phyloP scores from a whole-genome alignment of 2,113 vertebrate species.

The Romanogobio albipinnatus region DNA sequence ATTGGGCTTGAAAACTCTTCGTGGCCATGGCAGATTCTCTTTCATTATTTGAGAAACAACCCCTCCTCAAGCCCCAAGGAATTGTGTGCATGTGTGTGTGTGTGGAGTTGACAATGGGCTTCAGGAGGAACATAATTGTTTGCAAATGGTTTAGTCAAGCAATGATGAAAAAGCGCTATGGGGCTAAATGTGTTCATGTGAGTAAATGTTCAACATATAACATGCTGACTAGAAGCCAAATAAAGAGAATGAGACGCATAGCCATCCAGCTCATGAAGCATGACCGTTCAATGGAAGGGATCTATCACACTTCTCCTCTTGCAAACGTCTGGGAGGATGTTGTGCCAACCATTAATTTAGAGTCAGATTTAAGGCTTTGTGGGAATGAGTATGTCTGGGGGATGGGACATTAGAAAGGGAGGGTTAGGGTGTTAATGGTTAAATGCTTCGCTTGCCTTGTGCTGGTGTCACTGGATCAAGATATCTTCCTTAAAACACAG shows the following conservation, averaged over 20 bases:
- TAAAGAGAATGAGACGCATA: background rate
- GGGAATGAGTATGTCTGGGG: conserved; percentile 29
- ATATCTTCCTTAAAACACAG: conserved; percentile 10
- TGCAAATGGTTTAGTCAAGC: conserved; percentile 55
- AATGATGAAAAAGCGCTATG: conserved; percentile 49
- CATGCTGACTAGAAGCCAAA: conserved; percentile 8
- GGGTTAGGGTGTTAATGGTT: conserved; percentile 57
- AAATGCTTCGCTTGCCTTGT: conserved; percentile 40
- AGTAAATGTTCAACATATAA: conserved; percentile 22
- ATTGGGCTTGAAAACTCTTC: conserved; percentile 37
- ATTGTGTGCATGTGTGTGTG: background rate
- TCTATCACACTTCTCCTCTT: conserved; percentile 36
- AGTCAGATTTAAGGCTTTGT: conserved; percentile 30
- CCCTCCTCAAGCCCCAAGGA: conserved; percentile 40
- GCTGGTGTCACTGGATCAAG: conserved; percentile 13
- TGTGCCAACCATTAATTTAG: conserved; percentile 51
- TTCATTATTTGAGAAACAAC: conserved; percentile 59
- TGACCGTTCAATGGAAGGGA: background rate
- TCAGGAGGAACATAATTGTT: conserved; percentile 55
- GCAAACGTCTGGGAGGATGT: conserved; percentile 45
- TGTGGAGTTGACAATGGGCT: conserved; percentile 30
- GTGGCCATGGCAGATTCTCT: conserved; percentile 47
- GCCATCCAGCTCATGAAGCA: background rate
- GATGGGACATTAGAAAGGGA: conserved; percentile 15
- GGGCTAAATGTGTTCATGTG: conserved; percentile 22